Conservation (phyloP, 92 coral and sea anemone species). For the Porites divaricata region DNA sequence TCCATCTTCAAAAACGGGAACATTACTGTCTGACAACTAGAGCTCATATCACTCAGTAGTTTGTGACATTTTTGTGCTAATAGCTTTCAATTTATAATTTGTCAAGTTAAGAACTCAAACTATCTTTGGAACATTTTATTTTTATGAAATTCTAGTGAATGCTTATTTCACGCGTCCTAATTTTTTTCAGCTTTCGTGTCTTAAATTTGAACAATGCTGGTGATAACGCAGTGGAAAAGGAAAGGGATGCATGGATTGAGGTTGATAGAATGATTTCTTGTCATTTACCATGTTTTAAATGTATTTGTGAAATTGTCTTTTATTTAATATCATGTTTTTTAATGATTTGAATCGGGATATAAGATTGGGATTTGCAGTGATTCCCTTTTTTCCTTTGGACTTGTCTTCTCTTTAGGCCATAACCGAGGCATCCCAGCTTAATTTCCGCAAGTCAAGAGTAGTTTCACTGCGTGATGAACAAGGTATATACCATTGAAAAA, state of each 20-base stretch:
- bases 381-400: no score
- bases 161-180: neutral
- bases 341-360: neutral
- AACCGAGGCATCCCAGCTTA: slow-evolving; percentile 73
- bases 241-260: slow-evolving; percentile 93
- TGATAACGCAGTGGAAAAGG: slow-evolving; percentile 79
- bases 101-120: no score
- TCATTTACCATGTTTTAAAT: no score
- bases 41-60: no score
- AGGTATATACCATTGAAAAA: slow-evolving; percentile 50
- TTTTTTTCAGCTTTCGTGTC: slow-evolving; percentile 83
- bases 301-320: no score
- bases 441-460: slow-evolving; percentile 67
- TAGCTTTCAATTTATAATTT: no score
- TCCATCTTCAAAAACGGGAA: no score
- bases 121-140: no score
- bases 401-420: slow-evolving; percentile 72
- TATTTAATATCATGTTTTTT: neutral
- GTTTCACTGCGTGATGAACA: slow-evolving; percentile 66
- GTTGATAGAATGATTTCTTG: slow-evolving; percentile 16
- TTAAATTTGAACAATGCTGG: slow-evolving; percentile 81
- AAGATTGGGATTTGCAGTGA: no score
- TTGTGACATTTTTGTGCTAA: no score
- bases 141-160: no score
- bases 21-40: no score